phyloP scores from a whole-genome alignment of 1,140 invertebrate species.

The Tyrophagus putrescentiae region DNA sequence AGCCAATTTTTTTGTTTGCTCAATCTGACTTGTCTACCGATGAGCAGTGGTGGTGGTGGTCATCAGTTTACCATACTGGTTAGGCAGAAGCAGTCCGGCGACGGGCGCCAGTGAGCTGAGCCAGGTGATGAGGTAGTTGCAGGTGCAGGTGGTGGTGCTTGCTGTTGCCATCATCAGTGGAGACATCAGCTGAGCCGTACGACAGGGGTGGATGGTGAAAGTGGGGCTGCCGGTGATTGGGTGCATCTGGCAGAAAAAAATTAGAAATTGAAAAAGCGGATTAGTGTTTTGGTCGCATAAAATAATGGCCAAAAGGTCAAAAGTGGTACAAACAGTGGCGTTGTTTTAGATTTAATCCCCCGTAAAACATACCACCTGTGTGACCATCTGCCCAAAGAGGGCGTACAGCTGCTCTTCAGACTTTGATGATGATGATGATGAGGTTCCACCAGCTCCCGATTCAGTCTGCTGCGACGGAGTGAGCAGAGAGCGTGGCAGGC shows the following conservation, averaged over 20 bases:
- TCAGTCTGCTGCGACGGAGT: neutral
- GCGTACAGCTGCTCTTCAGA: neutral
- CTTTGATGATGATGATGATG: neutral
- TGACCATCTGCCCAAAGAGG: slow-evolving; percentile 14
- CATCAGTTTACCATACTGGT: slow-evolving; percentile 12
- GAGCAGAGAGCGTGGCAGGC: neutral
- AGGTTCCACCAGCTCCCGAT: neutral
- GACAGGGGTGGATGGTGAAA: slow-evolving; percentile 23
- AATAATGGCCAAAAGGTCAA: neutral
- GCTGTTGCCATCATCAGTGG: slow-evolving; percentile 1
- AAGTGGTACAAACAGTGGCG: neutral
- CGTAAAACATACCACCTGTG: slow-evolving; percentile 15
- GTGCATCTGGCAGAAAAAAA: slow-evolving; percentile 20
- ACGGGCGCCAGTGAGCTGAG: slow-evolving; percentile 15
- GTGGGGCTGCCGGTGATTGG: slow-evolving; percentile 12
- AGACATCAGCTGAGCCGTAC: slow-evolving; percentile 20
- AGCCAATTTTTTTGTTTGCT: too few relatives aligned
- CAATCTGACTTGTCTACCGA: too few relatives aligned
- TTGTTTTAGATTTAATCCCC: neutral
- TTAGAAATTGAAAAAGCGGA: neutral
- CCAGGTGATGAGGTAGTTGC: slow-evolving; percentile 20
- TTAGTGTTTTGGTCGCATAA: neutral
- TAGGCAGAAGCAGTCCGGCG: neutral
- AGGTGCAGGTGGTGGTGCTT: neutral
- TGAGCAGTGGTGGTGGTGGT: too few relatives aligned